These are phyloP conservation scores for Mayetiola destructor DNA, from an alignment of 2,888 invertebrate species.

Conservation along the genomic window DNA sequence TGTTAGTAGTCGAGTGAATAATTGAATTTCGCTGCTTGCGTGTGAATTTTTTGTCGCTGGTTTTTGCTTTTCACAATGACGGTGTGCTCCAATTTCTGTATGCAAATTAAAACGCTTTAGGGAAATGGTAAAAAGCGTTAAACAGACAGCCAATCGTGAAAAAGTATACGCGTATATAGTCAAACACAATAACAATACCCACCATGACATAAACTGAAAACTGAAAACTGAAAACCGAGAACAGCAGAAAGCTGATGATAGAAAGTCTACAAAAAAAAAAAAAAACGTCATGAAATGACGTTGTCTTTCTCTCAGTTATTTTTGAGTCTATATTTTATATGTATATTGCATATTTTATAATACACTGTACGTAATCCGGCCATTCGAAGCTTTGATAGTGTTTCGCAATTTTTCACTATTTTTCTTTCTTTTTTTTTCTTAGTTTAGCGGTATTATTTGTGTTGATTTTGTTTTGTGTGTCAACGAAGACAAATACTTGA, in stretches of 20 bases:
- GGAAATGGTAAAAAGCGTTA: not conserved
- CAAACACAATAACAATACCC: too few relatives aligned
- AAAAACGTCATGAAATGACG: not conserved
- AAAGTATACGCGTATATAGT: slow-evolving; percentile 1
- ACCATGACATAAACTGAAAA: too few relatives aligned
- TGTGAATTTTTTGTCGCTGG: slow-evolving; percentile 3
- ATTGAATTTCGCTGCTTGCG: slow-evolving; percentile 12
- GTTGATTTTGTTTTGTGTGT: not conserved
- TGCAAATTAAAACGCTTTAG: slow-evolving; percentile 11
- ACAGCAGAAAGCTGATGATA: too few relatives aligned
- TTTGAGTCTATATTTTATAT: too few relatives aligned
- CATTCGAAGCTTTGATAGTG: too few relatives aligned
- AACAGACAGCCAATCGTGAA: slow-evolving; percentile 5
- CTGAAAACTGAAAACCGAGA: too few relatives aligned
- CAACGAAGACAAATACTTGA: slow-evolving; percentile 6
- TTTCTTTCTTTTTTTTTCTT: too few relatives aligned
- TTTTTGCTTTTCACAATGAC: not conserved
- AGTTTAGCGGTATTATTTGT: too few relatives aligned
- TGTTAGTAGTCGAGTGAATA: slow-evolving; percentile 12
- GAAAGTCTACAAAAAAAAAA: not conserved
- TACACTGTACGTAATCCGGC: too few relatives aligned
- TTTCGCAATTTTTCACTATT: too few relatives aligned
- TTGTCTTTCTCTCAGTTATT: slow-evolving; percentile 3
- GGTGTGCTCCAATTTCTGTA: slow-evolving; percentile 8
- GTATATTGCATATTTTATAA: too few relatives aligned